Evolutionary conservation across 2,113 vertebrate genomes (phyloP).

Genomic region (Argyrosomus japonicus): DNA sequence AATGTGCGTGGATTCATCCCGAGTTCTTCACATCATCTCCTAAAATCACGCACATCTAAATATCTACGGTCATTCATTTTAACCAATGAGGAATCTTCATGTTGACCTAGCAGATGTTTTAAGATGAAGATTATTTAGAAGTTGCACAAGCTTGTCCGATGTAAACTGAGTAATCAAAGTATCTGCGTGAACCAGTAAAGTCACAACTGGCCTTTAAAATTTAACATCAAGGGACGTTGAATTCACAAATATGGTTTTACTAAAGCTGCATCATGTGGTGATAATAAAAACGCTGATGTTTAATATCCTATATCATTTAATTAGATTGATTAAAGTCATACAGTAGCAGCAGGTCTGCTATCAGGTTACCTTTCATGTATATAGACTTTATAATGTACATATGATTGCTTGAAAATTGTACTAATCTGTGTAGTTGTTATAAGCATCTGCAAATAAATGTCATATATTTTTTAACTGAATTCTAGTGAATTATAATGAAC

Average conservation of each 20-base stretch:
- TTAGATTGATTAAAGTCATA: background rate
- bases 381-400: background rate
- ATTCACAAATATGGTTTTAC: background rate
- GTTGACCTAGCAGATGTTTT: background rate
- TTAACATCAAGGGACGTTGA: background rate
- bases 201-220: background rate
- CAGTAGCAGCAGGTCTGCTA: conserved; percentile 16
- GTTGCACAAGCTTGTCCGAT: background rate
- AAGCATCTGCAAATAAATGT: background rate
- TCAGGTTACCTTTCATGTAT: background rate
- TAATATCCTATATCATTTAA: background rate
- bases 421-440: background rate
- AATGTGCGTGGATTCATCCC: background rate
- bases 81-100: background rate
- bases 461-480: background rate
- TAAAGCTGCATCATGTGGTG: background rate
- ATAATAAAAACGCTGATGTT: background rate
- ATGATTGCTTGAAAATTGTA: background rate
- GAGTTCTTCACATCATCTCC: background rate
- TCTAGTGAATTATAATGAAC: background rate
- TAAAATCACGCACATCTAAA: background rate
- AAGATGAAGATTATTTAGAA: conserved; percentile 12
- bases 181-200: background rate
- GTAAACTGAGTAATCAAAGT: conserved; percentile 17
- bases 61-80: conserved; percentile 3